Evolutionary conservation across 2,888 invertebrate genomes (phyloP), one percentile per base, ranked within the genome.

Genomic region (Spisula solida): DNA sequence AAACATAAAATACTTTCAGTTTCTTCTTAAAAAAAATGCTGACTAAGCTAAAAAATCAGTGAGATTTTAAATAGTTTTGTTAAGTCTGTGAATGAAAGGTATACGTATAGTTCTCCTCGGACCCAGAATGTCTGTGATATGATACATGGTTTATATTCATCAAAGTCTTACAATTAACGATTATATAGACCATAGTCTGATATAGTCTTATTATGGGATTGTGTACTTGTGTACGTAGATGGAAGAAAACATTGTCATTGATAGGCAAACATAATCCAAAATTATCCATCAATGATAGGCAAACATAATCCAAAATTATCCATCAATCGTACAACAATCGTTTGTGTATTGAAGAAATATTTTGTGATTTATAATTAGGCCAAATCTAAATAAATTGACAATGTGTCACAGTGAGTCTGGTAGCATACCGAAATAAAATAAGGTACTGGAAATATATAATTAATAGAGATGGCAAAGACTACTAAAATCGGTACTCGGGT

Each of bases 221-320:
- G 75, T 34, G 25, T 66, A 41, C 41, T 2, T 41, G 41, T 2
- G 41, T 41, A 41, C 41, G 60, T 51, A n/a, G 25, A 66, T 66
- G 60, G 60, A 66, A 25, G n/a, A 60, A 2, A 18, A 31, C 16
- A 75, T 75, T 34, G 31, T 31, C 75, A 75, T 12, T 75, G 75
- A 75, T 75, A 31, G 34, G 41, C 2, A 34, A 75, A 60, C 75
- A 25, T 75, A 75, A 75, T 75, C 75, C 75, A 75, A 75, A 75
- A 75, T 75, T 31, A 75, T 75, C 75, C 75, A 34, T 75, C 31
- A 75, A 34, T 34, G n/a, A n/a, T n/a, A n/a, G 8, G 41, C 2
- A 34, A 75, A 60, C 75, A 25, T 75, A 75, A 75, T 75, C 75
- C 75, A 75, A 75, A 75, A 75, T 75, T 31, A 75, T 75, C 75